phyloP scores from a whole-genome alignment of 2,113 vertebrate species.

The Hippocampus guttulatus region DNA sequence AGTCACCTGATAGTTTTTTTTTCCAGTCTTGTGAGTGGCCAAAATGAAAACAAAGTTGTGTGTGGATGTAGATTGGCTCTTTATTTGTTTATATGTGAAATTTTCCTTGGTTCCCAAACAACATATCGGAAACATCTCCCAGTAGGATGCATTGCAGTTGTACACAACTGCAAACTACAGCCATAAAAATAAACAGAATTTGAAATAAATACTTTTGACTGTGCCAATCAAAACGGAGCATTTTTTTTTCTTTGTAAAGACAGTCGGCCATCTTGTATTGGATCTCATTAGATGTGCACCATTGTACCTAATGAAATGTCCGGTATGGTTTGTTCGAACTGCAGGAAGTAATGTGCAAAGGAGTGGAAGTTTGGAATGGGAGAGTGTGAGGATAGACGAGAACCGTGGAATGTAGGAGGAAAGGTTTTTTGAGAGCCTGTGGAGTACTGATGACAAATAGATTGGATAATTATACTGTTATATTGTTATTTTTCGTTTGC shows the following conservation, averaged over 20 bases:
- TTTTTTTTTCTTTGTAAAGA: neutral
- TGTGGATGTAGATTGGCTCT: too few species aligned
- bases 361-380: conserved; percentile 36
- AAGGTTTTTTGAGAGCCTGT: conserved; percentile 14
- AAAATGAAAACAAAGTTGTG: too few species aligned
- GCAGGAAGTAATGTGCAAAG: conserved; percentile 29
- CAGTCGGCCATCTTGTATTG: neutral
- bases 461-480: conserved; percentile 49
- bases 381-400: conserved; percentile 33
- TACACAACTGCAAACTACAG: neutral
- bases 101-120: neutral
- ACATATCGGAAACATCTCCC: too few species aligned
- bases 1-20: too few species aligned
- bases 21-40: too few species aligned
- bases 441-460: conserved; percentile 34
- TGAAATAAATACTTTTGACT: neutral
- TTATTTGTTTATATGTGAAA: neutral
- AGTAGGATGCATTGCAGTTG: too few species aligned
- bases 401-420: conserved; percentile 37
- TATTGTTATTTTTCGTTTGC: neutral
- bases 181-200: neutral
- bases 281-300: neutral
- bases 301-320: neutral
- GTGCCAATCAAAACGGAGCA: neutral
- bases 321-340: neutral